phyloP scores from a whole-genome alignment of 2,888 invertebrate species.

The Plagiodera versicolora region DNA sequence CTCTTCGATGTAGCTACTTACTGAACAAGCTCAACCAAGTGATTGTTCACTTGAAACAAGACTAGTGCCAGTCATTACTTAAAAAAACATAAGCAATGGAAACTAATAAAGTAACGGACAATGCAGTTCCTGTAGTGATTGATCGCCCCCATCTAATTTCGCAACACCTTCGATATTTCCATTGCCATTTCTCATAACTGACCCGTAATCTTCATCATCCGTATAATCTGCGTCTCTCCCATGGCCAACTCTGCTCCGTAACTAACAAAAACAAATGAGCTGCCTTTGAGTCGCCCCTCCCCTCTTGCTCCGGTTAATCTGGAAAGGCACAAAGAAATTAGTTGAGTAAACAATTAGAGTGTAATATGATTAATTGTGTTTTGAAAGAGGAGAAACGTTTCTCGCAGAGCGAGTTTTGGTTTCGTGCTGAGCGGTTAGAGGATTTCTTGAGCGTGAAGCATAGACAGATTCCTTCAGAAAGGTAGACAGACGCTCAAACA shows the following conservation, averaged over 20 bases:
- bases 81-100: too few relatives aligned
- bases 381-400: constrained; percentile 24
- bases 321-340: constrained; percentile 42
- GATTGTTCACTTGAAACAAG: too few relatives aligned
- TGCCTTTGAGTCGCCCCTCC: constrained; percentile 29
- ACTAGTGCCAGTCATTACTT: too few relatives aligned
- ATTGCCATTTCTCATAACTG: constrained; percentile 3
- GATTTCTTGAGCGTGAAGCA: constrained; percentile 11
- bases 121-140: neutral
- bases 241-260: constrained; percentile 39
- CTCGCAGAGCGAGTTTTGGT: constrained; percentile 4
- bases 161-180: constrained; percentile 10
- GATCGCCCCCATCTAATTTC: constrained; percentile 5
- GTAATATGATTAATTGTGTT: constrained; percentile 43
- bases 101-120: too few relatives aligned
- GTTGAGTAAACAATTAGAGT: constrained; percentile 42
- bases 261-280: constrained; percentile 45
- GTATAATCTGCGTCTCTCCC: constrained; percentile 31
- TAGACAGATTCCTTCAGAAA: neutral
- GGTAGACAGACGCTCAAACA: neutral
- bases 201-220: constrained; percentile 13
- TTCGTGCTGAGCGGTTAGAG: constrained; percentile 11
- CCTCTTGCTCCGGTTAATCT: constrained; percentile 34
- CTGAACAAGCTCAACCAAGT: too few relatives aligned
- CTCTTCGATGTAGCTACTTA: too few relatives aligned